phyloP scores from a whole-genome alignment of 2,888 invertebrate species.

The Pharmacophagus antenor region DNA sequence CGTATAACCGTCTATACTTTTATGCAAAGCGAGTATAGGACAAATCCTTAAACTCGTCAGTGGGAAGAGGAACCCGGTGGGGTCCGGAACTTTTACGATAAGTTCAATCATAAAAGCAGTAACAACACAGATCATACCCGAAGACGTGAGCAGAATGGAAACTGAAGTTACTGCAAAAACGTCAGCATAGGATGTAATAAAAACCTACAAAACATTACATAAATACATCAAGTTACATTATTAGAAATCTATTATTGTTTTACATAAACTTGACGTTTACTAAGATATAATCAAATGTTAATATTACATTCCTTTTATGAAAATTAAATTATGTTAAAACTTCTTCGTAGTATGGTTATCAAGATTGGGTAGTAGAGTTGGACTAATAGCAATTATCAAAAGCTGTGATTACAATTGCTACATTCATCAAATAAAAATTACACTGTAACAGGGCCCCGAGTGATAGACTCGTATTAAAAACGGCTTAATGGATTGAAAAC shows the following conservation, averaged over 20 bases:
- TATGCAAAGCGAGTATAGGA: slow-evolving; percentile 15
- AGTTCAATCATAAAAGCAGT: slow-evolving; percentile 42
- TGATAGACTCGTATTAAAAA: not conserved
- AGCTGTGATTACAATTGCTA: not conserved
- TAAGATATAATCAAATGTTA: too few species aligned
- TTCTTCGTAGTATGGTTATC: too few species aligned
- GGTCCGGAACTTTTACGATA: slow-evolving; percentile 46
- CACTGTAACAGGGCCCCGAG: not conserved
- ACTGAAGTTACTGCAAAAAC: not conserved
- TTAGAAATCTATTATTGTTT: too few species aligned
- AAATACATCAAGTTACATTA: too few species aligned
- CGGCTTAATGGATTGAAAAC: not conserved
- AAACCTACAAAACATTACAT: too few species aligned
- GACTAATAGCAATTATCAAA: not conserved
- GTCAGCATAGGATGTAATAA: not conserved
- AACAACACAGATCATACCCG: slow-evolving; percentile 38
- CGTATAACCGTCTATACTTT: slow-evolving; percentile 6
- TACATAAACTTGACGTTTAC: too few species aligned
- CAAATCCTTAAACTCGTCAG: slow-evolving; percentile 18
- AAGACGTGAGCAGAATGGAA: slow-evolving; percentile 40
- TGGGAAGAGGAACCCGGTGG: slow-evolving; percentile 32
- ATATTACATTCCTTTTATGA: too few species aligned
- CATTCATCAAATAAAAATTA: too few species aligned
- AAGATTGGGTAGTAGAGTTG: too few species aligned
- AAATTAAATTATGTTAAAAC: too few species aligned